These are phyloP conservation scores for Brachyistius frenatus DNA, from an alignment of 2,113 vertebrate species.

Conservation along the genomic window DNA sequence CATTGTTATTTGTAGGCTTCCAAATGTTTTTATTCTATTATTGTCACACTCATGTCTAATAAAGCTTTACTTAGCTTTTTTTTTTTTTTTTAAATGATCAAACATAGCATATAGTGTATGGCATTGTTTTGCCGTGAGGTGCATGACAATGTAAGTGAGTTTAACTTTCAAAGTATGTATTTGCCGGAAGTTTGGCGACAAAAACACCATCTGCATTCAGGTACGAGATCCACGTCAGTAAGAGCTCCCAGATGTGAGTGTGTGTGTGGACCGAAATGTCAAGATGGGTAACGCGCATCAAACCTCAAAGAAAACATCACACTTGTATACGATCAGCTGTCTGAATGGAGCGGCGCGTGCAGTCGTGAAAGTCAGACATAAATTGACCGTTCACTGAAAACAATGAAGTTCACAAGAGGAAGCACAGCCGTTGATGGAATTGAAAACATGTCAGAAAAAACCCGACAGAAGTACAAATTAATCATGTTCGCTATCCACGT, in stretches of 20 bases:
- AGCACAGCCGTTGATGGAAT: conserved; percentile 7
- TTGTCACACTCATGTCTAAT: no score
- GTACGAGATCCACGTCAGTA: neutral
- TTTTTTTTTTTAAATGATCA: no score
- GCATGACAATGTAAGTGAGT: no score
- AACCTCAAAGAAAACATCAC: neutral
- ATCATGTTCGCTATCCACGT: neutral
- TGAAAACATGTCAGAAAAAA: neutral
- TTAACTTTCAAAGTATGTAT: no score
- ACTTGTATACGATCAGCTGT: conserved; percentile 4
- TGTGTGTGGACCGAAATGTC: conserved; percentile 5
- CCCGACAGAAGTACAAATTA: fast-evolving
- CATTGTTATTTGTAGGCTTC: no score
- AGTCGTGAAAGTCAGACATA: conserved; percentile 21
- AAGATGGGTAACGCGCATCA: conserved; percentile 12
- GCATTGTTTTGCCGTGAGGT: no score
- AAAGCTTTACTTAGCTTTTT: no score
- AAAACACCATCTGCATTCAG: neutral
- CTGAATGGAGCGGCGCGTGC: neutral
- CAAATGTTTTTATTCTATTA: no score
- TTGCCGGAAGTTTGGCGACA: neutral
- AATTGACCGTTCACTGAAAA: conserved; percentile 28
- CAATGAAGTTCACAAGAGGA: conserved; percentile 22
- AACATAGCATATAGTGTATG: no score
- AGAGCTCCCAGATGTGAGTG: neutral